A percentile compares a stretch with the other conserved stretches of the same genome.
Evolutionary conservation across 64 coral and sea anemone genomes (phyloP).

Genomic region (Pachyseris speciosa): DNA sequence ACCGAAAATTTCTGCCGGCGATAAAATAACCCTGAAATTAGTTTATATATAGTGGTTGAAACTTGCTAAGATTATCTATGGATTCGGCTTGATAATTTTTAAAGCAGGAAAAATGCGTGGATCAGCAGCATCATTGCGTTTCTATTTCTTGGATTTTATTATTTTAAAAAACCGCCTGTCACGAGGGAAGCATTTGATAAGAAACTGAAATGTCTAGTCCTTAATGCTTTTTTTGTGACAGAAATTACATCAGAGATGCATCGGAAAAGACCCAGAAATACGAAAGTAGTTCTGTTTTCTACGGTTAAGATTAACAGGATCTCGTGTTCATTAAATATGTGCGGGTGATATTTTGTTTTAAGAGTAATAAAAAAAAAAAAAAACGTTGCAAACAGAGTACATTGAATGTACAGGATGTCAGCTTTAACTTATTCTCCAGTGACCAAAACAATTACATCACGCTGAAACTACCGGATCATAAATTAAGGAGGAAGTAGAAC

Average conservation of each 20-base stretch:
- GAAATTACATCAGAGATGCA: no score
- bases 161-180: no score
- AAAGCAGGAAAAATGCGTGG: no score
- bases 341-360: not conserved
- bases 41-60: not conserved
- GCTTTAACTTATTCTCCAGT: not conserved
- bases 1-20: conserved; percentile 8
- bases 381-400: not conserved
- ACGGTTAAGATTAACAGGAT: no score
- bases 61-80: not conserved
- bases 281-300: no score
- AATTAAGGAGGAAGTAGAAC: not conserved
- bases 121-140: no score
- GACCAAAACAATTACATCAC: not conserved
- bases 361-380: not conserved
- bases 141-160: no score
- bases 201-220: no score
- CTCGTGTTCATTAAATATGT: not conserved
- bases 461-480: not conserved
- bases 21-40: not conserved
- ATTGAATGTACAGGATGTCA: conserved; percentile 10
- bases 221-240: no score
- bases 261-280: no score
- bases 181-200: no score
- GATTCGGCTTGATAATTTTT: no score